Percentiles rank a stretch among this genome's conserved stretches.
Conservation (phyloP, 2,113 vertebrate species). For the Trichomycterus rosablanca region DNA sequence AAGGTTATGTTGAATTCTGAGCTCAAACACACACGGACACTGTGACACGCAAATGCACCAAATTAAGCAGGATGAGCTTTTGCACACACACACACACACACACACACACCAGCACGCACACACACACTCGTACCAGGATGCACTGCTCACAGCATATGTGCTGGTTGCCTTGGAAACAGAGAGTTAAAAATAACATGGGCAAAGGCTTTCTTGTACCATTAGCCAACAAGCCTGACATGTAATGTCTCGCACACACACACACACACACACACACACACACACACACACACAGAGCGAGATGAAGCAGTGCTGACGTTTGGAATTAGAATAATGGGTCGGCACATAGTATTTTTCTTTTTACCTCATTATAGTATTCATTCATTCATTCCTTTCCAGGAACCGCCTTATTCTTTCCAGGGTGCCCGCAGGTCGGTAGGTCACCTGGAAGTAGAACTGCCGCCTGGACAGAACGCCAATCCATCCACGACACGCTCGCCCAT, state of each 20-base stretch:
- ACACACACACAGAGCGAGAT: constrained; percentile 10
- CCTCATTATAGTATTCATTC: too few relatives aligned
- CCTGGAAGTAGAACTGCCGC: too few relatives aligned
- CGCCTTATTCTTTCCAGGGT: too few relatives aligned
- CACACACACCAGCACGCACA: constrained; percentile 18
- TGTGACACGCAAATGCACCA: constrained; percentile 21
- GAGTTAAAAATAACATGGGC: constrained; percentile 53
- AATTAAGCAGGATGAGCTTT: too few relatives aligned
- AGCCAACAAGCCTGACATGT: constrained; percentile 42
- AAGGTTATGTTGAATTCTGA: too few relatives aligned
- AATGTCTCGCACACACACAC: constrained; percentile 35
- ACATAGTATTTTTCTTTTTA: neutral
- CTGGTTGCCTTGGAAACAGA: constrained; percentile 58
- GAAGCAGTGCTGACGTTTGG: constrained; percentile 17
- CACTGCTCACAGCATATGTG: constrained; percentile 44
- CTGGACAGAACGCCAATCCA: too few relatives aligned
- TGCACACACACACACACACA: constrained; percentile 29
- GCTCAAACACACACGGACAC: constrained; percentile 39
- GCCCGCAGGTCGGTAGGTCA: too few relatives aligned
- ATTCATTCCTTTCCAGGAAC: too few relatives aligned
- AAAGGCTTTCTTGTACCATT: constrained; percentile 47
- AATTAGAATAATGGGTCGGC: constrained; percentile 12
- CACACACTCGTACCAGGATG: constrained; percentile 24
- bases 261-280: constrained; percentile 30
- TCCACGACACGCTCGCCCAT: too few relatives aligned